These are phyloP conservation scores for Mesochorus sp. DNA, from an alignment of 2,888 invertebrate genomes.

Conservation along the genomic window DNA sequence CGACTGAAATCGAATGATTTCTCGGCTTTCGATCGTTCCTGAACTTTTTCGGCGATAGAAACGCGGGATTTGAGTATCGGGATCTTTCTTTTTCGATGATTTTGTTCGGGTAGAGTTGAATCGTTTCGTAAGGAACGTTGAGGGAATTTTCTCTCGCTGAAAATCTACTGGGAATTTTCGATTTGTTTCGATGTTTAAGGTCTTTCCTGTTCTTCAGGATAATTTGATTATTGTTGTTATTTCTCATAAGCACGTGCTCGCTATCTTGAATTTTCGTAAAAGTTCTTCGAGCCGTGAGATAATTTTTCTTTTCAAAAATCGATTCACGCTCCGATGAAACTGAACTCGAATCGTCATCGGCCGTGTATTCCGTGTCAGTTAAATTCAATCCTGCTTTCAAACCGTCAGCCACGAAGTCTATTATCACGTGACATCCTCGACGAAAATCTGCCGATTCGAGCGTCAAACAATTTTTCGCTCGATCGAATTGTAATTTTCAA, in stretches of 20 bases:
- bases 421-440: slow-evolving; percentile 69
- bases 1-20: slow-evolving; percentile 12
- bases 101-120: slow-evolving; percentile 34
- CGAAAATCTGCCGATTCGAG: slow-evolving; percentile 68
- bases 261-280: slow-evolving; percentile 2
- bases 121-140: slow-evolving; percentile 22
- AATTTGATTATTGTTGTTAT: too few species aligned
- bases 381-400: slow-evolving; percentile 68
- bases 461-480: not conserved
- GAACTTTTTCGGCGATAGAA: not conserved
- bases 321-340: slow-evolving; percentile 30
- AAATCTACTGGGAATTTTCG: not conserved
- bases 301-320: not conserved
- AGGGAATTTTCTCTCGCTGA: not conserved
- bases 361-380: slow-evolving; percentile 46
- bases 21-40: not conserved
- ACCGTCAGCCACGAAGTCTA: slow-evolving; percentile 71
- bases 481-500: not conserved
- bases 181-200: too few species aligned
- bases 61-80: not conserved
- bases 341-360: slow-evolving; percentile 33
- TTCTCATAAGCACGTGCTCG: not conserved
- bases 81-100: slow-evolving; percentile 1
- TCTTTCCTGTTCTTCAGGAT: too few species aligned
- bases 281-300: not conserved